Conservation (phyloP, 1,140 invertebrate genomes). For the Drosophila fuyamai region DNA sequence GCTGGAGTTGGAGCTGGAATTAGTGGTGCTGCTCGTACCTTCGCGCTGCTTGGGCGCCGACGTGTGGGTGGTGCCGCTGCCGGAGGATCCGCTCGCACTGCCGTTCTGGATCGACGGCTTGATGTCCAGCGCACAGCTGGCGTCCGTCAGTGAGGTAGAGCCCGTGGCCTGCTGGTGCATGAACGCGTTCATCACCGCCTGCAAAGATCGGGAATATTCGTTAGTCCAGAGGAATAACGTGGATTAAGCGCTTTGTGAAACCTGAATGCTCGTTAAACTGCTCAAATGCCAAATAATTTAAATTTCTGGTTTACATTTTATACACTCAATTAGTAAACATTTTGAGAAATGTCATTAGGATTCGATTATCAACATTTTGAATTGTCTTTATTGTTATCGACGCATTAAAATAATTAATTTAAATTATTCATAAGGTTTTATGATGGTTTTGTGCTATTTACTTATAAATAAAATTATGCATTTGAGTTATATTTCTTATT, state of each 20-base stretch:
- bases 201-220: neutral
- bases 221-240: neutral
- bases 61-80: constrained; percentile 62
- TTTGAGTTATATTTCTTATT: no score
- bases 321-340: no score
- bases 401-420: no score
- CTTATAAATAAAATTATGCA: no score
- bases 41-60: constrained; percentile 90
- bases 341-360: no score
- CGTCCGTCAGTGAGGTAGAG: constrained; percentile 85
- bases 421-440: no score
- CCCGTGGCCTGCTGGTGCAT: constrained; percentile 85
- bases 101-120: constrained; percentile 89
- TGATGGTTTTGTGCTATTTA: no score
- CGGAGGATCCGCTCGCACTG: constrained; percentile 71
- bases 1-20: constrained; percentile 74
- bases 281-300: neutral
- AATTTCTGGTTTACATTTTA: no score
- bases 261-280: neutral
- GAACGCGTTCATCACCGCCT: constrained; percentile 84
- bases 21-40: constrained; percentile 84
- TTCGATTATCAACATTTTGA: no score
- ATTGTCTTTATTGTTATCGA: no score
- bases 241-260: neutral
- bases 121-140: constrained; percentile 89